Percentiles rank a stretch among this genome's conserved stretches.
phyloP scores from a whole-genome alignment of 1,140 invertebrate species.

The Steinernema feltiae region DNA sequence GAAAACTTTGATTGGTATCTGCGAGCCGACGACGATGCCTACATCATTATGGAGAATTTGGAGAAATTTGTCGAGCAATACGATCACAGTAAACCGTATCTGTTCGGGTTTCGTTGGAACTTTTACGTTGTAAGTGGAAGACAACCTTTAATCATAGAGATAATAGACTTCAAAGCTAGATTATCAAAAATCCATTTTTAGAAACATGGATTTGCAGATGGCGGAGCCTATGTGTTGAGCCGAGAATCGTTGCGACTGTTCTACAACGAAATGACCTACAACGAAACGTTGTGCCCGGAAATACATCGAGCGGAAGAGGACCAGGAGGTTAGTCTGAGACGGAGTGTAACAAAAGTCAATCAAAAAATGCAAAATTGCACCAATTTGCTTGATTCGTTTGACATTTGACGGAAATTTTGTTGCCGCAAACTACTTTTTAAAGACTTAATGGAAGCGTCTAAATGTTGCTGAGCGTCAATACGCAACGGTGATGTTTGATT shows the following conservation, averaged over 20 bases:
- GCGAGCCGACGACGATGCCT: conserved; percentile 60
- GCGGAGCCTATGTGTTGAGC: conserved; percentile 27
- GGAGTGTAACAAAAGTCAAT: too few relatives aligned
- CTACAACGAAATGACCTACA: conserved; percentile 19
- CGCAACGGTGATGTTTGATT: too few relatives aligned
- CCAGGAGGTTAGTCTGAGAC: conserved; percentile 34
- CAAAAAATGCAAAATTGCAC: too few relatives aligned
- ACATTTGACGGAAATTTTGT: too few relatives aligned
- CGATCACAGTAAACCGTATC: conserved; percentile 34
- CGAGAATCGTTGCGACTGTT: conserved; percentile 24
- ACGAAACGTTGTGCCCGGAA: conserved; percentile 23
- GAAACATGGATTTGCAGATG: conserved; percentile 29
- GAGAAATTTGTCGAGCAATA: conserved; percentile 50
- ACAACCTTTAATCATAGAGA: neutral
- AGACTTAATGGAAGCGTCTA: too few relatives aligned
- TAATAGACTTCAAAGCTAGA: too few relatives aligned
- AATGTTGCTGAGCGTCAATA: too few relatives aligned
- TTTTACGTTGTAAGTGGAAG: conserved; percentile 32
- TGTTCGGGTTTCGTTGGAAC: conserved; percentile 33
- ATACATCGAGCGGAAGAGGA: conserved; percentile 36
- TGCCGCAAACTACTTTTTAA: too few relatives aligned
- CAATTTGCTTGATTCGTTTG: too few relatives aligned
- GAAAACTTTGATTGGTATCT: conserved; percentile 56
- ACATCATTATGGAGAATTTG: conserved; percentile 59
- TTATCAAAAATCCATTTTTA: conserved; percentile 21